Evolutionary conservation across 2,113 vertebrate species (phyloP).

Genomic region (Hippolais icterina): DNA sequence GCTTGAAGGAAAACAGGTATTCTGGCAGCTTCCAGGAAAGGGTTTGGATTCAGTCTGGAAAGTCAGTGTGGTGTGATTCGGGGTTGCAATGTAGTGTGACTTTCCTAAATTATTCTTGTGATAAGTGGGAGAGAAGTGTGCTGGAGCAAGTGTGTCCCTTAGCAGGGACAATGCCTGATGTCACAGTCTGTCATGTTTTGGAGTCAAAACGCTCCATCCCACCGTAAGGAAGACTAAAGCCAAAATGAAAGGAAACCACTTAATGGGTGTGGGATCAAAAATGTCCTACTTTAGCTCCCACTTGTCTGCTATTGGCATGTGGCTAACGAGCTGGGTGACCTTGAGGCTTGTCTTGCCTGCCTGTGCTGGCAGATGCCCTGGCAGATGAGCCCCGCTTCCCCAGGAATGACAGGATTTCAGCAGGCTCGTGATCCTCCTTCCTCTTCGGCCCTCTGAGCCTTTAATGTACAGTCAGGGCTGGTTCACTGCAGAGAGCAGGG

Average conservation of each 20-base stretch:
- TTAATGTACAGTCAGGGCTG: fast-evolving
- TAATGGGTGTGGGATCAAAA: neutral
- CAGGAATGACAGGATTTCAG: neutral
- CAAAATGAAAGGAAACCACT: neutral
- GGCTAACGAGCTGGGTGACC: neutral
- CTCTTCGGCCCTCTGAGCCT: fast-evolving
- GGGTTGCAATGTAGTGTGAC: neutral
- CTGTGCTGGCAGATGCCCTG: constrained; percentile 9
- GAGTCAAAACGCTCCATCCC: neutral
- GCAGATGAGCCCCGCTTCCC: constrained; percentile 2
- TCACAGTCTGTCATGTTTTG: neutral
- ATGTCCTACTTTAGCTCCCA: neutral
- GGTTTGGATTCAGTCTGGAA: neutral
- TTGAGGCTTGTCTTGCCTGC: constrained; percentile 14
- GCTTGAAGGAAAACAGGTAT: neutral
- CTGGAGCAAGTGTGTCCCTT: neutral
- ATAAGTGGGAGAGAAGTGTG: neutral
- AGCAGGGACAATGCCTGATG: neutral
- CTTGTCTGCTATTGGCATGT: neutral
- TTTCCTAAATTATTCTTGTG: neutral
- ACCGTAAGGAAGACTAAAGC: neutral
- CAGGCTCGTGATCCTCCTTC: neutral
- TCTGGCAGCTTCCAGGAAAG: neutral
- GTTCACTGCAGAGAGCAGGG: neutral
- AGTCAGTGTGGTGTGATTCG: fast-evolving